phyloP scores from a whole-genome alignment of 2,797 vertebrate genomes.

The Liasis olivaceus region DNA sequence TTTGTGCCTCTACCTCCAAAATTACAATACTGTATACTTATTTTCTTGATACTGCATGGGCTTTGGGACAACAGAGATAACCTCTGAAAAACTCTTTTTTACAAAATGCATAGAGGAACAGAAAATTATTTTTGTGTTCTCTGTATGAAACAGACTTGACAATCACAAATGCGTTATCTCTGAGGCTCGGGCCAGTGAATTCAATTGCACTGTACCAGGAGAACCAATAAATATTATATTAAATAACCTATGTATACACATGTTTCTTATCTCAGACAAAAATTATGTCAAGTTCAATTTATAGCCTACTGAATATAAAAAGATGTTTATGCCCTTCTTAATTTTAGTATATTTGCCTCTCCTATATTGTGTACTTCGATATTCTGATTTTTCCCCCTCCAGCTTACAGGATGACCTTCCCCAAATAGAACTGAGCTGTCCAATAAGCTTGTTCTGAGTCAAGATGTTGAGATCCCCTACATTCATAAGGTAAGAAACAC shows the following conservation, averaged over 20 bases:
- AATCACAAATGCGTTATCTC: slow-evolving; percentile 1
- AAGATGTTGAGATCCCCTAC: background rate
- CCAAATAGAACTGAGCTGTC: background rate
- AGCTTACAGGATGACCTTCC: background rate
- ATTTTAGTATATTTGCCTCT: slow-evolving; percentile 28
- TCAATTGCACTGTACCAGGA: slow-evolving; percentile 12
- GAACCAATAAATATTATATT: slow-evolving; percentile 14
- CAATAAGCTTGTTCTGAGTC: background rate
- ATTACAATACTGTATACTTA: background rate
- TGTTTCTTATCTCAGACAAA: background rate
- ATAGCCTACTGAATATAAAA: background rate
- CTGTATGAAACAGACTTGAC: slow-evolving; percentile 10
- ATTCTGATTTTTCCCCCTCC: background rate
- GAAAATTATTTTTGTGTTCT: background rate
- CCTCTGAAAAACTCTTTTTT: slow-evolving; percentile 7
- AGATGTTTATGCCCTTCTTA: background rate
- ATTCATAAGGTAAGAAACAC: background rate
- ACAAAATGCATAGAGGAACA: background rate
- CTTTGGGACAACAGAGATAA: background rate
- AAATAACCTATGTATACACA: background rate
- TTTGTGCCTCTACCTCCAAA: background rate
- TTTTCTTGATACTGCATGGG: background rate
- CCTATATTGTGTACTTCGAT: background rate
- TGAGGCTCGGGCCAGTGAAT: slow-evolving; percentile 11
- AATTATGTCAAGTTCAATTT: background rate